Evolutionary conservation across 2,888 invertebrate species (phyloP).

Genomic region (Nyleta sp.): DNA sequence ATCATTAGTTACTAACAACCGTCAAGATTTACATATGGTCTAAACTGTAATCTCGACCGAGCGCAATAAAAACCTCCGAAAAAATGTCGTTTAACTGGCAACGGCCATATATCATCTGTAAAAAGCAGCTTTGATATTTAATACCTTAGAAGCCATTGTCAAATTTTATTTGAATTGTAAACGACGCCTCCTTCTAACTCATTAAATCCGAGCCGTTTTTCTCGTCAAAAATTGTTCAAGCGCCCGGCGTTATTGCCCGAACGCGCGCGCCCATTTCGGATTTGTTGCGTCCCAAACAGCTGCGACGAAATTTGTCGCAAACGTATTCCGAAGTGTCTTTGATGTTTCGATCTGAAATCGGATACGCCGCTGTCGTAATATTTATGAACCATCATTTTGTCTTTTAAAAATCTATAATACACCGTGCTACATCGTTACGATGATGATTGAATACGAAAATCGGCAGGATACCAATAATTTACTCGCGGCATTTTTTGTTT

Average conservation of each 20-base stretch:
- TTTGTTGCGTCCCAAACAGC: too few species aligned
- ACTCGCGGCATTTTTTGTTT: conserved; percentile 23
- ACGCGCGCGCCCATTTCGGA: too few species aligned
- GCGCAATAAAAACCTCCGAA: conserved; percentile 42
- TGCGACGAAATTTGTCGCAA: not conserved
- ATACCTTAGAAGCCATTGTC: conserved; percentile 46
- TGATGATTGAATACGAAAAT: conserved; percentile 39
- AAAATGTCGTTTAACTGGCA: conserved; percentile 41
- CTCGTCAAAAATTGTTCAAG: not conserved
- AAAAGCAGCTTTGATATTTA: conserved; percentile 43
- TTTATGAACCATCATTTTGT: conserved; percentile 31
- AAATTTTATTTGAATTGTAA: conserved; percentile 53
- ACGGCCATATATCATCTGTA: conserved; percentile 42
- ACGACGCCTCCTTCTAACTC: not conserved
- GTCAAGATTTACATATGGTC: conserved; percentile 25
- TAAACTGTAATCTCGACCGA: conserved; percentile 31
- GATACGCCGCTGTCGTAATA: conserved; percentile 22
- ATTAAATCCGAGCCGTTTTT: not conserved
- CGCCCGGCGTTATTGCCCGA: not conserved
- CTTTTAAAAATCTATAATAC: conserved; percentile 35
- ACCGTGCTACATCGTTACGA: conserved; percentile 9
- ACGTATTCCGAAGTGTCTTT: conserved; percentile 25
- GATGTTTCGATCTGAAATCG: conserved; percentile 32
- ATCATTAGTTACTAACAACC: conserved; percentile 33
- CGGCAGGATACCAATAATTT: conserved; percentile 34